Base-by-base conservation (phyloP, 2,113 vertebrate genomes). In the Donacobius atricapilla region DNA sequence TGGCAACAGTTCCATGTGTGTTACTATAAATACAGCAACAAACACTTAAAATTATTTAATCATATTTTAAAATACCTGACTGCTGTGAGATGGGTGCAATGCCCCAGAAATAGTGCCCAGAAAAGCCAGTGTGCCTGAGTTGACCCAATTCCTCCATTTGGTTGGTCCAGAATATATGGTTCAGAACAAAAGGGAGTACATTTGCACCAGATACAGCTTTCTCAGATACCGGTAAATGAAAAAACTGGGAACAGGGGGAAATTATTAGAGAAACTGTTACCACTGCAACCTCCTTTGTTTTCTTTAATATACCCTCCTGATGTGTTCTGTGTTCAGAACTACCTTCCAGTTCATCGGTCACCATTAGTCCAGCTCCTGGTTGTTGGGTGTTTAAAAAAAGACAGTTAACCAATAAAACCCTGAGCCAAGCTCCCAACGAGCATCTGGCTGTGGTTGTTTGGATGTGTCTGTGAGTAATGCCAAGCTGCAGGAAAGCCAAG, bases 381-480 rank as follows among this genome's bases (percentile, higher is more conserved):
- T 70, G 61, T 35, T 8, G 20, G 73, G 73, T 58, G 56, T 80
- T 91, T 80, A 30, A 87, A 96, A n/a, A 79, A 90, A 96, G 54
- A 84, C 80, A 64, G 69, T 45, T 89, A 75, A 68, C 88, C 90
- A 77, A 76, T 66, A 94, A 93, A 96, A 93, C 33, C 39, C 81
- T 39, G 79, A 84, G 90, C 82, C 94, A 96, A 88, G 84, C 76
- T 69, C 71, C 6, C 51, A 83, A 61, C 1, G 27, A 88, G 87
- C 79, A 66, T 83, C 94, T 94, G 96, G 89, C 57, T 56, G 8
- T 40, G 72, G 84, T 45, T 89, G 93, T 88, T 94, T 63, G 53
- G 68, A 82, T 87, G 89, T 86, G 93, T 40, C 80, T 79, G 77
- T 95, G 87, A 91, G 80, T 70, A 79, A 93, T 63, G 47, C 81